These are phyloP conservation scores for Mythimna loreyi DNA, from an alignment of 2,888 invertebrate species.

Conservation along the genomic window DNA sequence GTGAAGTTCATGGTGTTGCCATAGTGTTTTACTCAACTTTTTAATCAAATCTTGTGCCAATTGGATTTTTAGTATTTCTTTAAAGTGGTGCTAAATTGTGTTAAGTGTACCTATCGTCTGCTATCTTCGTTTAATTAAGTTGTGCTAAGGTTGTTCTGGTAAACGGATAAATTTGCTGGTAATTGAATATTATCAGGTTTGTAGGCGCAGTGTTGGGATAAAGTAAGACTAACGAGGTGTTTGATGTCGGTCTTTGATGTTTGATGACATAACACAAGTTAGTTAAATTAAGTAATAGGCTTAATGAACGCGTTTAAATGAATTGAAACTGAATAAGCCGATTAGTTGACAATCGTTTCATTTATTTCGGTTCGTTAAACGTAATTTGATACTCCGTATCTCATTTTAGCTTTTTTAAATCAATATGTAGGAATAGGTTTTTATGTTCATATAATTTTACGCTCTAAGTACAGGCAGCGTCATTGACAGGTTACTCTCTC, in stretches of 20 bases:
- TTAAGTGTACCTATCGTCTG: slow-evolving; percentile 10
- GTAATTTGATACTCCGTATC: slow-evolving; percentile 30
- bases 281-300: slow-evolving; percentile 1
- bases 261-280: slow-evolving; percentile 3
- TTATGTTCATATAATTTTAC: neutral
- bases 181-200: slow-evolving; percentile 51
- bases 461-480: neutral
- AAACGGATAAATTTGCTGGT: slow-evolving; percentile 45
- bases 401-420: slow-evolving; percentile 29
- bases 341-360: slow-evolving; percentile 22
- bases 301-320: slow-evolving; percentile 10
- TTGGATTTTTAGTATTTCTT: slow-evolving; percentile 37
- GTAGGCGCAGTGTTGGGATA: neutral
- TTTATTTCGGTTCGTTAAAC: slow-evolving; percentile 26
- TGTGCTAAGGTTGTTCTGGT: slow-evolving; percentile 34
- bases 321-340: slow-evolving; percentile 22
- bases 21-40: slow-evolving; percentile 26
- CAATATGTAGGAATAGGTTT: neutral
- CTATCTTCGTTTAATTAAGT: slow-evolving; percentile 32
- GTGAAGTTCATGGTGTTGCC: slow-evolving; percentile 23
- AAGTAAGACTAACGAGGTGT: slow-evolving; percentile 25
- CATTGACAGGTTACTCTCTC: too few species aligned
- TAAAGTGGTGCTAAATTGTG: slow-evolving; percentile 29
- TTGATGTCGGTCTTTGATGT: neutral
- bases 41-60: slow-evolving; percentile 45